Percentiles rank a stretch among this genome's conserved stretches.
These are phyloP conservation scores for Ornithoptera priamus DNA, from an alignment of 2,888 invertebrate species.

Conservation along the genomic window DNA sequence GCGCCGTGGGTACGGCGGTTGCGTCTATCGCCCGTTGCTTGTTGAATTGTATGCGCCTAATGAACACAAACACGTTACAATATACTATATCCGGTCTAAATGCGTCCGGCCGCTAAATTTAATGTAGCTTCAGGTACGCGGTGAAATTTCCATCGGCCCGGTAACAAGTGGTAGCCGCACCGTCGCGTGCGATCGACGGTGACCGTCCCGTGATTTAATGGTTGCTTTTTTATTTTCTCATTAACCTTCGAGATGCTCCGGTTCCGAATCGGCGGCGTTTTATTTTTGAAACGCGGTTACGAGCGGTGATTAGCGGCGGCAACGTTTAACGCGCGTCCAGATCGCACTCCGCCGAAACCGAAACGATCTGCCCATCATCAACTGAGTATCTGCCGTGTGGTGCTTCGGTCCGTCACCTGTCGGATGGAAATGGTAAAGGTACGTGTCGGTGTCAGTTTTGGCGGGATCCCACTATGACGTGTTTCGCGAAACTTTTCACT, in stretches of 20 bases:
- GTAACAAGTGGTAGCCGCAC: background rate
- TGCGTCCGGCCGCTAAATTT: conserved; percentile 25
- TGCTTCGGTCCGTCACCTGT: background rate
- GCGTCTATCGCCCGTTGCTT: background rate
- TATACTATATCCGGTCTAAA: conserved; percentile 26
- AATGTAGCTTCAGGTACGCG: conserved; percentile 1
- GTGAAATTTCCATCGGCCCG: background rate
- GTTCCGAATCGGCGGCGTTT: conserved; percentile 75
- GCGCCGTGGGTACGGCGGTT: conserved; percentile 1
- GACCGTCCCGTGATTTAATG: conserved; percentile 58
- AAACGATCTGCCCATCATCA: conserved; percentile 34
- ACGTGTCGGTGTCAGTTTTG: conserved; percentile 8
- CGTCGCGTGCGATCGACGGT: background rate
- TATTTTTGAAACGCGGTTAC: conserved; percentile 76
- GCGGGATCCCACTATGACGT: conserved; percentile 6
- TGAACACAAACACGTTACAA: conserved; percentile 26
- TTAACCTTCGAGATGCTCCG: conserved; percentile 78
- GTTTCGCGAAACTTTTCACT: background rate
- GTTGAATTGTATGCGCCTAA: conserved; percentile 19
- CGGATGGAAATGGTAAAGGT: too few species aligned
- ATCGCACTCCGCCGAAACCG: conserved; percentile 41
- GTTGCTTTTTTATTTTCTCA: conserved; percentile 75
- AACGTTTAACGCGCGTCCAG: conserved; percentile 49
- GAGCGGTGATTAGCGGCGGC: conserved; percentile 55
- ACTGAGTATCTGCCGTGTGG: background rate